A percentile compares a stretch with the other conserved stretches of the same genome.
Evolutionary conservation across 2,113 vertebrate genomes (phyloP).

Genomic region (Tachycineta bicolor): DNA sequence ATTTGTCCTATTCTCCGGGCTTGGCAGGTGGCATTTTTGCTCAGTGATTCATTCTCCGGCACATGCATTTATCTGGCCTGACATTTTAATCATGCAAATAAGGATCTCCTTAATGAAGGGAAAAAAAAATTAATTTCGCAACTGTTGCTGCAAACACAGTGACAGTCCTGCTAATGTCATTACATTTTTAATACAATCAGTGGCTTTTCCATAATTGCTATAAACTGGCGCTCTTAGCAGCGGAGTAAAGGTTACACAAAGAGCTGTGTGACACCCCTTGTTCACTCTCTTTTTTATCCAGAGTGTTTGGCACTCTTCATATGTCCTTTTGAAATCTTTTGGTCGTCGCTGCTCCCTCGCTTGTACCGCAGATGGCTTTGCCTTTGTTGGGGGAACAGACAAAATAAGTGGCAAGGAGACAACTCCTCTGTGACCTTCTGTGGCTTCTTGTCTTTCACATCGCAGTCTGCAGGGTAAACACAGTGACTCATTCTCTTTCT

Average conservation of each 20-base stretch:
- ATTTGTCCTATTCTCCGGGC: constrained; percentile 52
- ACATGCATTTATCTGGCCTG: constrained; percentile 56
- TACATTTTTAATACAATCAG: background rate
- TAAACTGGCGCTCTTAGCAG: background rate
- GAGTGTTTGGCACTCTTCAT: background rate
- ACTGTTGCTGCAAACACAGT: constrained; percentile 29
- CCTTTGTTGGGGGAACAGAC: background rate
- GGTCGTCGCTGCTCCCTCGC: background rate
- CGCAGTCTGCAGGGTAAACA: background rate
- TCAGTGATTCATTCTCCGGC: constrained; percentile 32
- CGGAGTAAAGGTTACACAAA: constrained; percentile 48
- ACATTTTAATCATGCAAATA: constrained; percentile 76
- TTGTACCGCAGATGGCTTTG: background rate
- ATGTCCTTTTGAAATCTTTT: background rate
- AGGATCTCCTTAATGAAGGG: constrained; percentile 65
- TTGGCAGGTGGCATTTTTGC: constrained; percentile 71
- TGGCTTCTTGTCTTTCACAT: constrained; percentile 1
- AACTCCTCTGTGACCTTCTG: background rate
- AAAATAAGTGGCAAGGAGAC: background rate
- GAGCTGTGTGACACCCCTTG: background rate
- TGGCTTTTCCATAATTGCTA: constrained; percentile 21
- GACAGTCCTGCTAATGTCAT: constrained; percentile 48
- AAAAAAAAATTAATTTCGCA: constrained; percentile 57
- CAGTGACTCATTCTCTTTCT: background rate
- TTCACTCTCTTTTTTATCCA: background rate